Evolutionary conservation across 2,797 vertebrate species (phyloP).

Genomic region (Buphagus erythrorhynchus): DNA sequence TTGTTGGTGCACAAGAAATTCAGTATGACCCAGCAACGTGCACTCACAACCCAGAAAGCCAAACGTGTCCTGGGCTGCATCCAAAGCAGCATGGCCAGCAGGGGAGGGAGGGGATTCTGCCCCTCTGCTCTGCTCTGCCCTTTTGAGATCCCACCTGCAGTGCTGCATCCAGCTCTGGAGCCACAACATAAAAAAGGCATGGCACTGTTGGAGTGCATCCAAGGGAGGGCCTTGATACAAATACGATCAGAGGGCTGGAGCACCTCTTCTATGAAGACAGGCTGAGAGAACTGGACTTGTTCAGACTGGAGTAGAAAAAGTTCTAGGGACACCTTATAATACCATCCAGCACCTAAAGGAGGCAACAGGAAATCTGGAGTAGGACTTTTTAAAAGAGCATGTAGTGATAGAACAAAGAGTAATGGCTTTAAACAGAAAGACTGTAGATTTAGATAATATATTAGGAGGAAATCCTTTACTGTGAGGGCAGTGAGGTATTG

Average conservation of each 20-base stretch:
- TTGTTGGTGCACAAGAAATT: too few species aligned
- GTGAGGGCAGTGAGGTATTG: fast-evolving
- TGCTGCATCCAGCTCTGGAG: background rate
- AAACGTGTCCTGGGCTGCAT: fast-evolving
- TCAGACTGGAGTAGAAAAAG: background rate
- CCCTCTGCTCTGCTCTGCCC: background rate
- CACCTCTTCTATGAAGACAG: background rate
- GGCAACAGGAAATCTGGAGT: background rate
- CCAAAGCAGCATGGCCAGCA: background rate
- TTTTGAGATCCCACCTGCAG: background rate
- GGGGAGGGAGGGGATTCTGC: background rate
- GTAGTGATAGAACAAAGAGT: background rate
- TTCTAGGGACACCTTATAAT: background rate
- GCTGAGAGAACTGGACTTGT: background rate
- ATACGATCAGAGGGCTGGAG: too few species aligned
- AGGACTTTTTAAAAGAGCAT: background rate
- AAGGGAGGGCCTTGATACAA: background rate
- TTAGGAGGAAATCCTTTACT: background rate
- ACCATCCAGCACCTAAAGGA: background rate
- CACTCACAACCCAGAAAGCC: background rate
- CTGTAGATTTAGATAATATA: background rate
- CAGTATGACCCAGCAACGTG: fast-evolving
- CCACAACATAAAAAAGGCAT: too few species aligned
- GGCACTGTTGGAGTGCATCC: fast-evolving
- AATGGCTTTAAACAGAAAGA: background rate